phyloP scores from a whole-genome alignment of 1,140 invertebrate species.

The Cotesia typhae region DNA sequence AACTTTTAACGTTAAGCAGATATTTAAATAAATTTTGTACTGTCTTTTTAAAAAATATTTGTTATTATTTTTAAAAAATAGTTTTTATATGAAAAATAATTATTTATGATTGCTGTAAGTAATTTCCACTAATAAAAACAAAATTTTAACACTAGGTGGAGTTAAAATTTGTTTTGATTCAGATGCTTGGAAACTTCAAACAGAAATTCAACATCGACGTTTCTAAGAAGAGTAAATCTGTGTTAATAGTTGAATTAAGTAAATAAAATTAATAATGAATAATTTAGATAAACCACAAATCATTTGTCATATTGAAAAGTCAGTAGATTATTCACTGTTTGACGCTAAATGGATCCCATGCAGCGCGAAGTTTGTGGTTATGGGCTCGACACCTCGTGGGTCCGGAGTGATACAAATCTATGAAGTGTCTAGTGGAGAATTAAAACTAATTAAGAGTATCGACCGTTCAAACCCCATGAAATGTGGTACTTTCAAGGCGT shows the following conservation, averaged over 20 bases:
- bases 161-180: conserved; percentile 2
- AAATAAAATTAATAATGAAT: conserved; percentile 51
- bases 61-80: too few relatives aligned
- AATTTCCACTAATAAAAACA: neutral
- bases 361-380: conserved; percentile 88
- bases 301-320: conserved; percentile 86
- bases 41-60: too few relatives aligned
- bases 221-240: too few relatives aligned
- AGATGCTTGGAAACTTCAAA: conserved; percentile 12
- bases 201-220: neutral
- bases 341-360: conserved; percentile 95
- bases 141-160: neutral
- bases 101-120: too few relatives aligned
- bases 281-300: conserved; percentile 86
- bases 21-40: neutral
- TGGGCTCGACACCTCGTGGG: conserved; percentile 86
- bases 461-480: conserved; percentile 86
- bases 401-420: conserved; percentile 89
- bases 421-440: conserved; percentile 78
- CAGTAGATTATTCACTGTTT: conserved; percentile 86
- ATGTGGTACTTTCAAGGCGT: conserved; percentile 92
- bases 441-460: conserved; percentile 77
- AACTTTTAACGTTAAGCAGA: neutral
- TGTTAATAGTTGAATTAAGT: too few relatives aligned
- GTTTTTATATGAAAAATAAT: too few relatives aligned